Conservation (phyloP, 1,140 invertebrate species). For the Drosophila erecta region DNA sequence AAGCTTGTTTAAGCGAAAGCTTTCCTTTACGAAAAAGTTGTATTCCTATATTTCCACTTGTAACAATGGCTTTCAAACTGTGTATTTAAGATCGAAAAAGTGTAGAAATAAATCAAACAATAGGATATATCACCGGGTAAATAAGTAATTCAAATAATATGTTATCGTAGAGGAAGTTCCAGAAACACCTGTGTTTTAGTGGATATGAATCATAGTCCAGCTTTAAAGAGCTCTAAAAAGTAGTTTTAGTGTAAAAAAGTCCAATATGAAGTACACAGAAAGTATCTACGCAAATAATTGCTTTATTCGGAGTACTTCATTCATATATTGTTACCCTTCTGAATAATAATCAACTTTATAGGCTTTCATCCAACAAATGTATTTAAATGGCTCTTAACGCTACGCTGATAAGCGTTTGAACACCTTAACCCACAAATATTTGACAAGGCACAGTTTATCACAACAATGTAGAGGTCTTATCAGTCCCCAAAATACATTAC, state of each 20-base stretch:
- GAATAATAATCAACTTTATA: neutral
- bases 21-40: slow-evolving; percentile 20
- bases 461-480: neutral
- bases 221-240: too few species aligned
- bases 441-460: slow-evolving; percentile 9
- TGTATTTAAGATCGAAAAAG: slow-evolving; percentile 3
- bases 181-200: neutral
- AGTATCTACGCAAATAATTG: neutral
- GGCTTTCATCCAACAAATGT: neutral
- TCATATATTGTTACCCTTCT: neutral
- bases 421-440: slow-evolving; percentile 30
- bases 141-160: slow-evolving; percentile 14
- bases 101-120: slow-evolving; percentile 3
- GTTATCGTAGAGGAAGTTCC: neutral
- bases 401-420: slow-evolving; percentile 11
- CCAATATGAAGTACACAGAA: too few species aligned
- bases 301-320: neutral
- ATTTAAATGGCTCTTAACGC: slow-evolving; percentile 1
- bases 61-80: slow-evolving; percentile 28
- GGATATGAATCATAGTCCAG: neutral
- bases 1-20: slow-evolving; percentile 28
- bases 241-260: too few species aligned
- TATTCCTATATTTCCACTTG: neutral
- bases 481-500: neutral
- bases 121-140: neutral